Base-by-base conservation (phyloP, 2,888 invertebrate species). In the Uropetala carovei region DNA sequence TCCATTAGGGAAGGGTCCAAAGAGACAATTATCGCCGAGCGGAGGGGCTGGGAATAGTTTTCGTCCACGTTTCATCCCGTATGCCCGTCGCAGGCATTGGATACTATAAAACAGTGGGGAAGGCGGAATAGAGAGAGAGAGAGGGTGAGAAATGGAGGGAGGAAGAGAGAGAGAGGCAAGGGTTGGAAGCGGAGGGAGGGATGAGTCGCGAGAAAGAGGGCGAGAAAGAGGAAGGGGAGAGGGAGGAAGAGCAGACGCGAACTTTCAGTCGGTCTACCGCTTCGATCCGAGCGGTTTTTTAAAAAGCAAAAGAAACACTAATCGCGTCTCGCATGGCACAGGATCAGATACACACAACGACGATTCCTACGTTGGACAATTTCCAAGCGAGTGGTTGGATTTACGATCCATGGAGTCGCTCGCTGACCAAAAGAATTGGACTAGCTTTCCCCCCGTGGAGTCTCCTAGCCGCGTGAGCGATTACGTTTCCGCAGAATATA, bases 341-440 rank as follows among this genome's bases (percentile, higher is more conserved):
- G 75, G 75, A 75, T 75, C 75, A 68, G 68, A 68, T 68, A 68
- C 68, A 68, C 68, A 68, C 68, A 75, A 27, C 75, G 75, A 27
- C 75, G 75, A 75, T 27, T 75, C 75, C 75, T 27, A 27, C 75
- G 75, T 75, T 75, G 75, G 75, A 75, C 75, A 75, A 75, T 75
- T 75, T 75, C 75, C 75, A 75, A 75, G 75, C 22, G 27, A 75
- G 75, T 75, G 75, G 68, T 68, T 68, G 68, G 27, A 75, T 75
- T 75, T 75, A 75, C 75, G 75, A 75, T 75, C 9, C 22, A 75
- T 75, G 75, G 22, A 75, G 75, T 75, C 75, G 22, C 75, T 68
- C 68, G 68, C n/a, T 75, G 75, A 75, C 75, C 75, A 75, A 75
- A 75, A 75, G 75, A 75, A 75, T 75, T 75, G 75, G 75, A 75